phyloP scores from a whole-genome alignment of 2,888 invertebrate genomes.

The Drosophila subquinaria region DNA sequence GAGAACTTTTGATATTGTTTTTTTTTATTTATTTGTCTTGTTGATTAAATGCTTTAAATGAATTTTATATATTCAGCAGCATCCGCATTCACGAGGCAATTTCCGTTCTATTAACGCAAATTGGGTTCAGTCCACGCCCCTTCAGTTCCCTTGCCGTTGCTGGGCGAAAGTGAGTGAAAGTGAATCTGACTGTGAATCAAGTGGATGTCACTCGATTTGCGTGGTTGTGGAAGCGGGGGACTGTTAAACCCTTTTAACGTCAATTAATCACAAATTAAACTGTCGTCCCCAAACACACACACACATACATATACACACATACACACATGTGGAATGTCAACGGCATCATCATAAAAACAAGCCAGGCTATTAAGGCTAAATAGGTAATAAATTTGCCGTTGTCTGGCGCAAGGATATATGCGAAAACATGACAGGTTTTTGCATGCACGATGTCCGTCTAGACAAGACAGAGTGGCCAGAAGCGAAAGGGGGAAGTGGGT shows the following conservation, averaged over 20 bases:
- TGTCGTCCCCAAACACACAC: slow-evolving; percentile 53
- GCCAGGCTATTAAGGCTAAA: slow-evolving; percentile 79
- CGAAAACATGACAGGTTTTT: slow-evolving; percentile 60
- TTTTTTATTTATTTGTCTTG: slow-evolving; percentile 26
- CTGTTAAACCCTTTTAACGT: slow-evolving; percentile 81
- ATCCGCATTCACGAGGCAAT: slow-evolving; percentile 74
- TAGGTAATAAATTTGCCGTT: slow-evolving; percentile 77
- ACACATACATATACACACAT: slow-evolving; percentile 15
- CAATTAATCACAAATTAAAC: slow-evolving; percentile 81
- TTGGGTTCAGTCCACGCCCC: slow-evolving; percentile 54
- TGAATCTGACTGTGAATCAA: slow-evolving; percentile 59
- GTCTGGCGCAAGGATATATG: slow-evolving; percentile 72
- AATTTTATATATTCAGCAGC: slow-evolving; percentile 61
- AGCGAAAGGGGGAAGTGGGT: too few relatives aligned
- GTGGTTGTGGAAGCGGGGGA: slow-evolving; percentile 16
- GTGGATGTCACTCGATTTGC: slow-evolving; percentile 50
- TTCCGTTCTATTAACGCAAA: slow-evolving; percentile 72
- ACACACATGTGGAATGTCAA: slow-evolving; percentile 45
- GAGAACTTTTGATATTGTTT: not conserved
- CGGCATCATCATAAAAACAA: slow-evolving; percentile 75
- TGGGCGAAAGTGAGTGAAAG: slow-evolving; percentile 66
- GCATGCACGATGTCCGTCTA: slow-evolving; percentile 44
- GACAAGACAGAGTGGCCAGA: slow-evolving; percentile 20
- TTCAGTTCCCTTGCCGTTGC: not conserved
- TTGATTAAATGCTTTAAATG: slow-evolving; percentile 57